Base-by-base conservation (phyloP, 2,888 invertebrate genomes). In the Hyles lineata region DNA sequence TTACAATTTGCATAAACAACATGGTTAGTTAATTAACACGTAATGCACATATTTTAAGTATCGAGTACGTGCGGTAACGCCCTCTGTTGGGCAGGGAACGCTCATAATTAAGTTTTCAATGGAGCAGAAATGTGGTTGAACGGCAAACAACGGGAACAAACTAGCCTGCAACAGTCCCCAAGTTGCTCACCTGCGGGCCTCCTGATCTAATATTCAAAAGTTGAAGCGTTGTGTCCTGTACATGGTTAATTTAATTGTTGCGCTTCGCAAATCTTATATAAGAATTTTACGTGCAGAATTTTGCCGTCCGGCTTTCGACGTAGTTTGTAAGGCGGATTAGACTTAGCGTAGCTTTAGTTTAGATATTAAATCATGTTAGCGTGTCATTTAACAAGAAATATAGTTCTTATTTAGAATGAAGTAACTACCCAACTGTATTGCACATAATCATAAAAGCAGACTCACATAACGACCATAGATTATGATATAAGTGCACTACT, bases 21-120 rank as follows among this genome's bases (percentile, higher is more conserved):
- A 25, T 60, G 25, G 9, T 60, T 25, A 60, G 60, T 35, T 21
- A 17, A 23, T 32, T 61, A 19, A 9, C n/a, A 8, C 9, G 7
- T 62, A 35, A 23, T 17, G 43, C 23, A 50, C 32, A 62, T 15
- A 23, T 15, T 50, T 67, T 67, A 23, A 50, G 23, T 67, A 67
- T 67, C 67, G 50, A 67, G 67, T 50, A 43, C 23, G 43, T 17
- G 23, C 50, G 43, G 67, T 50, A 67, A 19, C 58, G 21, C 15
- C 70, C 29, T 21, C 43, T 61, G 35, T 61, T 63, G 58, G 67
- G 17, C 62, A 59, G 72, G 72, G 72, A 80, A 78, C 81, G 78
- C 79, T 83, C 85, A 83, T 91, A 91, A 91, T 90, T 90, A 89
- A 90, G 88, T 91, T 93, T 91, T 86, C 87, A 87, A 87, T 67